These are phyloP conservation scores for Gymnarchus niloticus DNA, from an alignment of 2,113 vertebrate genomes.

Conservation along the genomic window DNA sequence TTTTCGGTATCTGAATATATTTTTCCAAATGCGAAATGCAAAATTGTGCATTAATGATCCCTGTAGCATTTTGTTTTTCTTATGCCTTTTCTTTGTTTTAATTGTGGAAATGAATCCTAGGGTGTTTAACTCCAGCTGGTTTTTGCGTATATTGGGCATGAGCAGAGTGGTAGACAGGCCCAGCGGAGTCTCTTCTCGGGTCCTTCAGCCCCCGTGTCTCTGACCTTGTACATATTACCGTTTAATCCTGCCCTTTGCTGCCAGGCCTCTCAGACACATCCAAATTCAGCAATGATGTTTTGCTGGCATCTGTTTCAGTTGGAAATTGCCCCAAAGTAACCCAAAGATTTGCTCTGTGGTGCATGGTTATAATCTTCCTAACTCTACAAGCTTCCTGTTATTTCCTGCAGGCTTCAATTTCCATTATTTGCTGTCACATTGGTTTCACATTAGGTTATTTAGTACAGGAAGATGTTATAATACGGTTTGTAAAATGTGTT, in stretches of 20 bases:
- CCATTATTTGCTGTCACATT: neutral
- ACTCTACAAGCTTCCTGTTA: neutral
- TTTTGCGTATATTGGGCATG: neutral
- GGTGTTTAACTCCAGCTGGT: neutral
- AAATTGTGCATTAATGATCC: neutral
- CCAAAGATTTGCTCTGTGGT: neutral
- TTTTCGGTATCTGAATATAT: neutral
- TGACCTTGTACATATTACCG: neutral
- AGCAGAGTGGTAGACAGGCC: neutral
- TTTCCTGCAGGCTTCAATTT: neutral
- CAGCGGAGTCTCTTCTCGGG: neutral
- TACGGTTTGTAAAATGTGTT: no score
- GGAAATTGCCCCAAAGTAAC: neutral
- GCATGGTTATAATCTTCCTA: neutral
- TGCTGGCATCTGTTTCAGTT: neutral
- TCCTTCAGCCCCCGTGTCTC: neutral
- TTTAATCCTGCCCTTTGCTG: neutral
- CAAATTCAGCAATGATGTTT: neutral
- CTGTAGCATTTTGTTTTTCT: neutral
- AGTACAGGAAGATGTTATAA: neutral
- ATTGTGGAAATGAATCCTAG: neutral
- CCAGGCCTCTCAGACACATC: neutral
- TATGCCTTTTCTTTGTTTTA: neutral
- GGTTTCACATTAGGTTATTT: neutral
- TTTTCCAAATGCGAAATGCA: neutral